phyloP scores from a whole-genome alignment of 1,140 invertebrate species.

The Brachionus angularis region DNA sequence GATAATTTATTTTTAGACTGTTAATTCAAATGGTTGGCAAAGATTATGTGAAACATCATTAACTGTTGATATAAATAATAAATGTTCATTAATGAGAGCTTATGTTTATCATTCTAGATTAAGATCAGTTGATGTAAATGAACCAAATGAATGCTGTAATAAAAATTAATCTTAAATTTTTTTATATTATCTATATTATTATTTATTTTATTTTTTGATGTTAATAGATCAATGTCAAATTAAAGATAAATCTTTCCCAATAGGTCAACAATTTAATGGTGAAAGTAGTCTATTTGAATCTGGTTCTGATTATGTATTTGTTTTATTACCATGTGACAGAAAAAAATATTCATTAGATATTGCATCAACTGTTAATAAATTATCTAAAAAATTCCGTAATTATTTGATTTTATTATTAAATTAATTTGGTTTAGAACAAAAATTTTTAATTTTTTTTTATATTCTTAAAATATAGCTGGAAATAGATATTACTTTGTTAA shows the following conservation, averaged over 20 bases:
- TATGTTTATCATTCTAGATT: slow-evolving; percentile 29
- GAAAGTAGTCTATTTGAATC: background rate
- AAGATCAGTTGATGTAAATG: slow-evolving; percentile 3
- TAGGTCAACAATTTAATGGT: background rate
- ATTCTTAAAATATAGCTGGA: slow-evolving; percentile 12
- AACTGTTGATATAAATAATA: slow-evolving; percentile 5
- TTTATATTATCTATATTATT: background rate
- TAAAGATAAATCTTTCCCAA: slow-evolving; percentile 3
- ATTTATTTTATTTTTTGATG: background rate
- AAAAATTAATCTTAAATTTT: background rate
- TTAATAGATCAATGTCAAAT: slow-evolving; percentile 1
- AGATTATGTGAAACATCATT: slow-evolving; percentile 19
- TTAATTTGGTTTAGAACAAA: background rate
- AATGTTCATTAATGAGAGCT: slow-evolving; percentile 21
- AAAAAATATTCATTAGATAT: slow-evolving; percentile 20
- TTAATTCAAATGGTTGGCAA: slow-evolving; percentile 29
- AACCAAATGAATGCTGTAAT: slow-evolving; percentile 42
- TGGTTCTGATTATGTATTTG: slow-evolving; percentile 34
- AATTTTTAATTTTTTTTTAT: background rate
- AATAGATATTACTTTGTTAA: slow-evolving; percentile 37
- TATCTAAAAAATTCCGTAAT: background rate
- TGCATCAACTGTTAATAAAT: background rate
- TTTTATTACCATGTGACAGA: slow-evolving; percentile 36
- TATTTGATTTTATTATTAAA: background rate
- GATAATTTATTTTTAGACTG: slow-evolving; percentile 1